Evolutionary conservation across 2,113 vertebrate genomes (phyloP).

Genomic region (Struthidea cinerea): DNA sequence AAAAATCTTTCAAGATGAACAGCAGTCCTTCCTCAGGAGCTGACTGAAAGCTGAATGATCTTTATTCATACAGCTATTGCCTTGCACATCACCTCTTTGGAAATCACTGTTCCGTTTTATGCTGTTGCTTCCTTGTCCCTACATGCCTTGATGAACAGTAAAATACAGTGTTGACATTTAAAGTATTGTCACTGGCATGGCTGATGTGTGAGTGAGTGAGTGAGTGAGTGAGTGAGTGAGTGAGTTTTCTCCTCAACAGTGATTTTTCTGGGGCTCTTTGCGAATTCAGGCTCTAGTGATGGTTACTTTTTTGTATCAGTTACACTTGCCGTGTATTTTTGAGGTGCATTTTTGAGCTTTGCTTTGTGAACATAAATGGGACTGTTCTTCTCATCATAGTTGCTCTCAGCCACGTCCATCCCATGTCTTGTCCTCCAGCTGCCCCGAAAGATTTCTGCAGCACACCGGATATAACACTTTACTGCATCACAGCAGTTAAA

Average conservation of each 20-base stretch:
- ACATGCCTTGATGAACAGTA: neutral
- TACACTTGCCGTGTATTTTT: neutral
- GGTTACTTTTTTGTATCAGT: neutral
- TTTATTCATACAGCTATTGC: conserved; percentile 5
- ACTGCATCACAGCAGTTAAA: neutral
- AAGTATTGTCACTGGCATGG: neutral
- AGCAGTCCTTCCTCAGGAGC: neutral
- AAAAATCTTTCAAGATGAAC: conserved; percentile 13
- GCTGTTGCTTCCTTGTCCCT: neutral
- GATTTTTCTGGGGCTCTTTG: neutral
- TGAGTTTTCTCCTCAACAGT: neutral
- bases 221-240: neutral
- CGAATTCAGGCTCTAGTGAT: neutral
- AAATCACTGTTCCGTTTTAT: conserved; percentile 3
- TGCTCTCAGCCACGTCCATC: neutral
- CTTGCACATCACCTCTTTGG: neutral
- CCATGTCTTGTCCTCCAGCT: neutral
- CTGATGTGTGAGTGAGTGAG: neutral
- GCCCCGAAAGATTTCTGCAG: neutral
- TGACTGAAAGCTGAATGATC: conserved; percentile 1
- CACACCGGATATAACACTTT: neutral
- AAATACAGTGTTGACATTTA: neutral
- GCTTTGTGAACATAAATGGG: neutral
- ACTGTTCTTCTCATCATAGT: neutral
- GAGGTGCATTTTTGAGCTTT: neutral